Base-by-base conservation (phyloP, 2,113 vertebrate genomes). In the Sapajus apella region DNA sequence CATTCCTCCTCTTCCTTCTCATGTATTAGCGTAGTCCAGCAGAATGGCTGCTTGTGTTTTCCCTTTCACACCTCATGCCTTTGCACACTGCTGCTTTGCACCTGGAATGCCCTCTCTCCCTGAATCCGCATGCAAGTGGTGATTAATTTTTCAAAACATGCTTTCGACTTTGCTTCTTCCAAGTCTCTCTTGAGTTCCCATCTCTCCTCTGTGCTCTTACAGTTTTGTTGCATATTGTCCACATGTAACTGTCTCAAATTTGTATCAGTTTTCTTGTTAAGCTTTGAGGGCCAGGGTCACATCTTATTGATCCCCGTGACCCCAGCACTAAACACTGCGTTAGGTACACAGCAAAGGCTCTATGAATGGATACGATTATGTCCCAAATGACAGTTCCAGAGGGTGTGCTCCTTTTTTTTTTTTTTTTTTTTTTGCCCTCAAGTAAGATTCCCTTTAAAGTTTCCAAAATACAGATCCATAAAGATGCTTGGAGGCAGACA, bases 11-110 rank as follows among this genome's bases (percentile, higher is more conserved):
- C 50, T n/a, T 3, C 3, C 5, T 12, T 6, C 16, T 6, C 6
- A 2, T 2, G n/a, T 37, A 30, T 17, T 12, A 3, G 9, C 4
- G 0, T 13, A 18, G 73, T 21, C 5, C 20, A 2, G 43, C 30
- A 35, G 25, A 40, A 47, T 37, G 18, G 77, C 32, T 20, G 23
- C 55, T 52, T 45, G 5, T 58, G 37, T 75, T 64, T 45, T 0
- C 1, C 6, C 21, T 43, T 75, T 85, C 12, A 32, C 20, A 20
- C 45, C 58, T 76, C 66, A 2, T 30, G 32, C 77, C 56, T 64
- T 58, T 43, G 61, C 23, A 55, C 16, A 2, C 12, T 7, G 18
- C 37, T 50, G 27, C 17, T 75, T 40, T 45, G 35, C 40, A 45
- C 45, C 79, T 82, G 43, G 23, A 45, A 66, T 11, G 6, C 30